These are phyloP conservation scores for Holothuria glaberrima DNA, from an alignment of 35 echinoderm and acorn worm genomes.

Conservation along the genomic window DNA sequence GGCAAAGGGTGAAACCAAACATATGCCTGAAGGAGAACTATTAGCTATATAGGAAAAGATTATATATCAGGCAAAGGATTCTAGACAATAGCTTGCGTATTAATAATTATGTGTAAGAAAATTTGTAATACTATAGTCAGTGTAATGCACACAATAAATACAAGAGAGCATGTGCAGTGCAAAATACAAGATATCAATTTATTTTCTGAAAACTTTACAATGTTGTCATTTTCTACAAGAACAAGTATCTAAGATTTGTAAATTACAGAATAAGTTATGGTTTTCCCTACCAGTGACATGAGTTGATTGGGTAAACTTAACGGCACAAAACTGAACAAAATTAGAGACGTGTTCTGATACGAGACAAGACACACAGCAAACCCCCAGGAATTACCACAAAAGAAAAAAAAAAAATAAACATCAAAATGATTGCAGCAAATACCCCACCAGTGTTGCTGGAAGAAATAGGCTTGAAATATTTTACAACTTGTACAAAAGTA, in stretches of 20 bases:
- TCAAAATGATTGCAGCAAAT: conserved; percentile 50
- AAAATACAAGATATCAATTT: conserved; percentile 63
- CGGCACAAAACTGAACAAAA: not conserved
- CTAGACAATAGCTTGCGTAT: no score
- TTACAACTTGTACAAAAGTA: conserved; percentile 39
- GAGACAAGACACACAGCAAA: conserved; percentile 35
- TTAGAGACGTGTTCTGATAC: not conserved
- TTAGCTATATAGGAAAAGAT: no score
- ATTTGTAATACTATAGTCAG: no score
- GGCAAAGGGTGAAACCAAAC: no score
- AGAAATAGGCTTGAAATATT: conserved; percentile 26
- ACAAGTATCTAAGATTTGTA: conserved; percentile 53
- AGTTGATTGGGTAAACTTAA: conserved; percentile 8
- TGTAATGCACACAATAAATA: not conserved
- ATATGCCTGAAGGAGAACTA: no score
- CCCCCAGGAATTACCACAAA: conserved; percentile 1
- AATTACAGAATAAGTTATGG: conserved; percentile 62
- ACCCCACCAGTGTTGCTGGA: not conserved
- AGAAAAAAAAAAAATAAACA: not conserved
- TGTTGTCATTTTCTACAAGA: conserved; percentile 54
- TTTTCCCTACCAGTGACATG: not conserved
- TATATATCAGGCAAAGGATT: no score
- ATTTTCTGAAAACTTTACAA: conserved; percentile 64
- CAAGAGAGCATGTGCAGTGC: conserved; percentile 31
- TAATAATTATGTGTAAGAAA: no score